Conservation (phyloP, 2,113 vertebrate genomes). For the Lamprologus callipterus region DNA sequence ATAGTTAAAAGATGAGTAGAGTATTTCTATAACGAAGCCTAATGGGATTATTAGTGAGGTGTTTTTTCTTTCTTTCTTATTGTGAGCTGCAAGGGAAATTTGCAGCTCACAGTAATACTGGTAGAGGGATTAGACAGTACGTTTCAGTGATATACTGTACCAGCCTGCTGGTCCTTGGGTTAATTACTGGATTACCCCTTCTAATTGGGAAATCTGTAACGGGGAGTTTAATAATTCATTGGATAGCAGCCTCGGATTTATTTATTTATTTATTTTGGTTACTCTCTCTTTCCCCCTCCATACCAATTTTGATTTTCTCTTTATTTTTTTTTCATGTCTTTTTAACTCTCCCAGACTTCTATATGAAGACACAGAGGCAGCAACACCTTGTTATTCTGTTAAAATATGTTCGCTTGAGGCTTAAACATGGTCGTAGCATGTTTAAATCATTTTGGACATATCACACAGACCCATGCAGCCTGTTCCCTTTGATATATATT, state of each 20-base stretch:
- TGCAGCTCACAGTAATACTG: conserved; percentile 9
- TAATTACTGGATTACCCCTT: conserved; percentile 68
- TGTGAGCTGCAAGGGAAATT: conserved; percentile 15
- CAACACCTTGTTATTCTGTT: conserved; percentile 29
- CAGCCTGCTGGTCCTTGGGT: conserved; percentile 42
- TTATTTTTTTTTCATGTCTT: background rate
- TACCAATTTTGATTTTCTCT: background rate
- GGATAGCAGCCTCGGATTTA: conserved; percentile 15
- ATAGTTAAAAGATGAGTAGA: conserved; percentile 64
- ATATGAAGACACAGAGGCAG: background rate
- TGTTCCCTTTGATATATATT: conserved; percentile 61
- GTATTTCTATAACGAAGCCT: conserved; percentile 58
- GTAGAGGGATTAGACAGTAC: conserved; percentile 31
- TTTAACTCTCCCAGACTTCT: background rate
- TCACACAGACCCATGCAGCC: conserved; percentile 30
- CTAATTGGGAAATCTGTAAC: conserved; percentile 63
- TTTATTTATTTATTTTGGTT: background rate
- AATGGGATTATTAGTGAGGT: conserved; percentile 69
- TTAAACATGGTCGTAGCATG: conserved; percentile 50
- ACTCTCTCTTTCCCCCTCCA: background rate
- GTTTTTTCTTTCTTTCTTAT: background rate
- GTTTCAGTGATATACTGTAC: conserved; percentile 41
- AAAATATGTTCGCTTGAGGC: conserved; percentile 49
- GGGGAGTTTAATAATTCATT: conserved; percentile 52
- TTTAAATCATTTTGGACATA: conserved; percentile 55